Base-by-base conservation (phyloP, 2,797 vertebrate genomes). In the Eospalax fontanierii region DNA sequence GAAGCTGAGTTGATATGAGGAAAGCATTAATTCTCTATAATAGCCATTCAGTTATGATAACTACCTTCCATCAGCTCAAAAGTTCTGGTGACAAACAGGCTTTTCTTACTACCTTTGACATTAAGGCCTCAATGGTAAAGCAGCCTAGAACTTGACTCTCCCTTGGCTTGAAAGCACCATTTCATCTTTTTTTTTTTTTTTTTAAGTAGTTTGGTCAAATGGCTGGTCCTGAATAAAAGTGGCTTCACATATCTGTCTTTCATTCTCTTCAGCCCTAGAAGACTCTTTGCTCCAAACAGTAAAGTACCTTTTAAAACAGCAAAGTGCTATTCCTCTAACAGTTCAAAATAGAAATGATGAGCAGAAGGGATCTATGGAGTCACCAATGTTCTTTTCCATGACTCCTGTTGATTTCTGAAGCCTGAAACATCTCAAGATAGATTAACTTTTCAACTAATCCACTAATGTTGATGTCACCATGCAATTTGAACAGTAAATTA, bases 401-500 rank as follows among this genome's bases (percentile, higher is more conserved):
- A 79, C 65, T 88, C 46, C 66, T 85, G 40, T 61, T 94, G 65
- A 87, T 38, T 87, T 93, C 43, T 89, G 63, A 91, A 93, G 59
- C 83, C 18, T 68, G 22, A 79, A 96, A 66, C 70, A 68, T 8
- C 59, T 15, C 54, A 12, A 87, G 70, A 18, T 86, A 14, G 6
- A 71, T 40, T 84, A 90, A 81, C 2, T 68, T 18, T 65, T 10
- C 54, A 66, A 86, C 70, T 38, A 88, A 82, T 43, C 38, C 71
- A 82, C 74, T 89, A 92, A 76, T 33, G 82, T 2, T 66, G 38
- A 19, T 79, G 4, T 54, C 54, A 84, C 43, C 68, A 68, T 35
- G 22, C 19, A 75, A 76, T 95, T 92, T 90, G 70, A 93, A 74
- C 10, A 89, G 85, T 70, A 87, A 80, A 86, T 90, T 90, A 76